Evolutionary conservation across 2,888 invertebrate genomes (phyloP).

Genomic region (Clostera curtula): DNA sequence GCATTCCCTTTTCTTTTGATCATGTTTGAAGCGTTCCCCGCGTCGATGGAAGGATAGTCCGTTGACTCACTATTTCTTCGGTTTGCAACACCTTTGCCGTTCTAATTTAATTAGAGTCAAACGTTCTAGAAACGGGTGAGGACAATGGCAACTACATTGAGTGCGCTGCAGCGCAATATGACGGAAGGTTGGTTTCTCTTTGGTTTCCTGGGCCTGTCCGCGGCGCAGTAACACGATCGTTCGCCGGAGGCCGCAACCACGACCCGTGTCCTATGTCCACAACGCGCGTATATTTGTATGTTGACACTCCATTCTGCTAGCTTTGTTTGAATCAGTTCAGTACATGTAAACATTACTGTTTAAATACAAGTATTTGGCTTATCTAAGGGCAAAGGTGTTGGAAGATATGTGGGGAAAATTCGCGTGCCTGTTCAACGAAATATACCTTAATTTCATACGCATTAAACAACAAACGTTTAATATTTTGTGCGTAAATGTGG

Average conservation of each 20-base stretch:
- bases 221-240: constrained; percentile 23
- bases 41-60: neutral
- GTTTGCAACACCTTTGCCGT: constrained; percentile 1
- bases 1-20: constrained; percentile 3
- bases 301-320: too few species aligned
- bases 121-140: constrained; percentile 7
- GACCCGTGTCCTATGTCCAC: constrained; percentile 14
- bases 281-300: constrained; percentile 5
- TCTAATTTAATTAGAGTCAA: constrained; percentile 30
- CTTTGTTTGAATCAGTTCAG: too few species aligned
- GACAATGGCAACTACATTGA: neutral
- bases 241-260: constrained; percentile 17
- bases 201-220: constrained; percentile 22
- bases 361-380: too few species aligned
- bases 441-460: too few species aligned
- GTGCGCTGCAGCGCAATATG: constrained; percentile 2
- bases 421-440: too few species aligned
- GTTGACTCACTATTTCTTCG: neutral
- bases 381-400: too few species aligned
- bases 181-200: constrained; percentile 20
- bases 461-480: too few species aligned
- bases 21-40: neutral
- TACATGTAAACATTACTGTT: too few species aligned
- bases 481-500: too few species aligned
- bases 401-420: too few species aligned